phyloP scores from a whole-genome alignment of 2,888 invertebrate species.

The Meliscaeva auricollis region DNA sequence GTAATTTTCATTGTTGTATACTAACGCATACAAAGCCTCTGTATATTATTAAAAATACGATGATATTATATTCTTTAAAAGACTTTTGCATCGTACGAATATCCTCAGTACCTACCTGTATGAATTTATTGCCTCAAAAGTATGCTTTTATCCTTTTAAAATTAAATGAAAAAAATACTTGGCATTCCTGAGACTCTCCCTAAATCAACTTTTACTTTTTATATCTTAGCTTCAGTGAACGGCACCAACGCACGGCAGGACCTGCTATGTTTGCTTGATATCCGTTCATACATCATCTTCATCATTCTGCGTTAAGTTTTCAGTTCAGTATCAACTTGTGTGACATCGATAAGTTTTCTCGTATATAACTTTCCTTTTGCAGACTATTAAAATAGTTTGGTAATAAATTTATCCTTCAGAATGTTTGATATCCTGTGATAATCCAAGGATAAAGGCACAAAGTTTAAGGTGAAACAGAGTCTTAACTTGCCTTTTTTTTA shows the following conservation, averaged over 20 bases:
- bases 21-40: no score
- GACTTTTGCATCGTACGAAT: no score
- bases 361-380: constrained; percentile 14
- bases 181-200: constrained; percentile 42
- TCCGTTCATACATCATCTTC: constrained; percentile 31
- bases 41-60: no score
- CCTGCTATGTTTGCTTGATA: constrained; percentile 21
- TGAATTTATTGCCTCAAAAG: constrained; percentile 64
- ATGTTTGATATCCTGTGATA: constrained; percentile 44
- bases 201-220: constrained; percentile 51
- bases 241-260: not conserved
- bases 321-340: constrained; percentile 54
- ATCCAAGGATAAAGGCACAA: constrained; percentile 26
- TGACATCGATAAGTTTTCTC: constrained; percentile 62
- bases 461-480: constrained; percentile 40
- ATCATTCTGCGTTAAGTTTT: constrained; percentile 35
- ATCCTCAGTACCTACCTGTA: not conserved
- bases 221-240: not conserved
- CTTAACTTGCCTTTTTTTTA: constrained; percentile 1
- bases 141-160: constrained; percentile 58
- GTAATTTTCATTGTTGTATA: no score
- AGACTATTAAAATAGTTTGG: constrained; percentile 72
- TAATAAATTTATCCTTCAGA: constrained; percentile 55
- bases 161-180: constrained; percentile 62
- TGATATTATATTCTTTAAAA: no score